Evolutionary conservation across 2,888 invertebrate genomes (phyloP), one percentile per base, ranked within the genome.

Genomic region (Ernsta delagoae): DNA sequence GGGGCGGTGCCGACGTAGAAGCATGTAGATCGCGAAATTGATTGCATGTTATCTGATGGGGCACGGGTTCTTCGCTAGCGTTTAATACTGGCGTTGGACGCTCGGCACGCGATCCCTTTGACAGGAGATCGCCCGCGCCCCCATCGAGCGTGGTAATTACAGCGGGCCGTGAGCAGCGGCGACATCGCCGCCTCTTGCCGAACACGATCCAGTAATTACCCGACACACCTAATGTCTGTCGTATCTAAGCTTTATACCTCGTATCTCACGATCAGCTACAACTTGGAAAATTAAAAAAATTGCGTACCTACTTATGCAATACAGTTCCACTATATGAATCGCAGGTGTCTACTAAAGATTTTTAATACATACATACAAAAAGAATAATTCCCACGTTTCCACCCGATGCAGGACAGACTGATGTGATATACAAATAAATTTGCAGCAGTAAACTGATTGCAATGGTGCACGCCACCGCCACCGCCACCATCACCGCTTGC

Each of bases 11-110:
- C 89, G 88, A 88, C 88, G 85, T 90, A 88, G 88, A 91, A 81
- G 88, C 87, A 89, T 92, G 91, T 91, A 92, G 93, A 93, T 93
- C 89, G 93, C 92, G 88, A 90, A 92, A 90, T 92, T 90, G 92
- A 93, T 93, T 90, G 92, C 92, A 90, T 88, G 91, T 84, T 92
- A 92, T 92, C 92, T 86, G 92, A 91, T 92, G 89, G 87, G 86
- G 91, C 89, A 88, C 89, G 90, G 89, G 88, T 90, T 92, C 91
- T 90, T 91, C 88, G 91, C 89, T 89, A 88, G 89, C 90, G 87
- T 92, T 92, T 92, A 91, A 91, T 90, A 88, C 87, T 85, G 88
- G 90, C 90, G 87, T 89, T 87, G 87, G 87, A 82, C 78, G 82
- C 83, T 81, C 80, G 78, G 85, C 92, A 93, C 93, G 93, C 92